These are phyloP conservation scores for Anthopleura sola DNA, from an alignment of 64 coral and sea anemone genomes.

Conservation along the genomic window DNA sequence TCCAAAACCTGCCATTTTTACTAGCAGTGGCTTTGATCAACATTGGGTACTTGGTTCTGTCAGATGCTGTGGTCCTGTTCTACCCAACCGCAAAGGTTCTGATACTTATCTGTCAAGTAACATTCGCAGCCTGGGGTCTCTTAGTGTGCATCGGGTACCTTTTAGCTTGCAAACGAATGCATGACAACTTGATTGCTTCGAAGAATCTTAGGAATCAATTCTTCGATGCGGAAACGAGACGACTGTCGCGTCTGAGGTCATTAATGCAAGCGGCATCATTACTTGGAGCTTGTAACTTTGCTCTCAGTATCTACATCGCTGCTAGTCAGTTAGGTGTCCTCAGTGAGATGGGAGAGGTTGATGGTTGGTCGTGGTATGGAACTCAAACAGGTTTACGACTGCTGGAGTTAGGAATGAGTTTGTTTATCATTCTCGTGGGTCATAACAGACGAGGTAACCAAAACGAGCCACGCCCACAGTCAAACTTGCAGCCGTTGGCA, in stretches of 20 bases:
- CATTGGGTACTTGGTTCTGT: slow-evolving; percentile 53
- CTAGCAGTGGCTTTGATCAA: slow-evolving; percentile 40
- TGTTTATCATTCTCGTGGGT: slow-evolving; percentile 32
- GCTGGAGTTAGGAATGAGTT: slow-evolving; percentile 11
- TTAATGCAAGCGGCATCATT: slow-evolving; percentile 33
- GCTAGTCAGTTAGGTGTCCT: slow-evolving; percentile 4
- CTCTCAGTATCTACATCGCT: not conserved
- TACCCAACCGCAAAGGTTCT: slow-evolving; percentile 23
- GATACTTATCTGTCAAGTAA: slow-evolving; percentile 56
- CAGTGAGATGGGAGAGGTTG: slow-evolving; percentile 8
- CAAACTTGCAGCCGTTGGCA: not conserved
- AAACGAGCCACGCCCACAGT: not conserved
- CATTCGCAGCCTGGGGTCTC: slow-evolving; percentile 60
- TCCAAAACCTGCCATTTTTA: slow-evolving; percentile 52
- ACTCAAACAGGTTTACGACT: slow-evolving; percentile 26
- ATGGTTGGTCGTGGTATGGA: slow-evolving; percentile 40
- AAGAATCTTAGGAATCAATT: not conserved
- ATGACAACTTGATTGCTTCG: slow-evolving; percentile 61
- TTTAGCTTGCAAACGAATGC: slow-evolving; percentile 49
- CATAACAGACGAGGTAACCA: not conserved
- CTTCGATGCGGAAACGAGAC: not conserved
- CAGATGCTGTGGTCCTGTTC: slow-evolving; percentile 64
- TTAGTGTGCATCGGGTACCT: slow-evolving; percentile 62
- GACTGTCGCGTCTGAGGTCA: slow-evolving; percentile 7
- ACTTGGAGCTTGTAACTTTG: slow-evolving; percentile 27